Conservation (phyloP, 2,797 vertebrate genomes). For the Siniperca scherzeri region DNA sequence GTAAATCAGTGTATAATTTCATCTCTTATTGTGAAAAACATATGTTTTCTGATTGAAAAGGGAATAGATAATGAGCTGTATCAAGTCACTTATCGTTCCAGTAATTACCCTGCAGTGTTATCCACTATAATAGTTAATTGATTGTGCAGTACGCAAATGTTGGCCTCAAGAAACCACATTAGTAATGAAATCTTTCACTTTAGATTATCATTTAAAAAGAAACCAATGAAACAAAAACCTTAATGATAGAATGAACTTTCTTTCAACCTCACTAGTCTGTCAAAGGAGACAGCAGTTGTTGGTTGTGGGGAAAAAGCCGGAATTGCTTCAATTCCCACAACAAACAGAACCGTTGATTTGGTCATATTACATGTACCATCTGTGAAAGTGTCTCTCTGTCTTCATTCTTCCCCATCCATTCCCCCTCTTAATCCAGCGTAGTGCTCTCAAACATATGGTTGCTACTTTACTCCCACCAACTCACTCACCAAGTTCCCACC, state of each 20-base stretch:
- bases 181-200: background rate
- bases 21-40: background rate
- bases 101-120: background rate
- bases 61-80: background rate
- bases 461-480: background rate
- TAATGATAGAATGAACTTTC: slow-evolving; percentile 1
- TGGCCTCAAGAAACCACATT: background rate
- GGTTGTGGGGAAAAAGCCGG: background rate
- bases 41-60: background rate
- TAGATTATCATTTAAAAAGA: background rate
- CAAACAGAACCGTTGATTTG: slow-evolving; percentile 10
- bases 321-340: background rate
- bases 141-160: background rate
- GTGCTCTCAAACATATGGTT: slow-evolving; percentile 25
- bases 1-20: background rate
- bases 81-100: background rate
- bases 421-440: slow-evolving; percentile 6
- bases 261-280: background rate
- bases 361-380: background rate
- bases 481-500: background rate
- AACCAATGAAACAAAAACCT: background rate
- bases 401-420: background rate
- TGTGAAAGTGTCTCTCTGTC: background rate
- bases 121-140: background rate
- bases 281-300: background rate